phyloP scores from a whole-genome alignment of 2,888 invertebrate genomes.

The Euproctis similis region DNA sequence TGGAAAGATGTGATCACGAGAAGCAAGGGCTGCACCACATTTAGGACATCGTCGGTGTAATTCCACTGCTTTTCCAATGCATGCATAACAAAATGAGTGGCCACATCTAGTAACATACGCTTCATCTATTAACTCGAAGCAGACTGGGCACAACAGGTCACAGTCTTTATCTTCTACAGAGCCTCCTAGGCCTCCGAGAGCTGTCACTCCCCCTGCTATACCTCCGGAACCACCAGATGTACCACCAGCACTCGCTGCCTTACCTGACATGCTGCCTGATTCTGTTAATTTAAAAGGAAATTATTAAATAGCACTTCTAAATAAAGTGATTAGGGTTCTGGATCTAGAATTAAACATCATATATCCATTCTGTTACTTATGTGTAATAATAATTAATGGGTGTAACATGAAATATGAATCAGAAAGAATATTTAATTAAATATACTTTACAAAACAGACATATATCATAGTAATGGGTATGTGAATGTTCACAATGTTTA shows the following conservation, averaged over 20 bases:
- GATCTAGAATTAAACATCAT: too few species aligned
- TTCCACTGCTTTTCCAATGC: constrained; percentile 91
- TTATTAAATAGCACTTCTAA: too few species aligned
- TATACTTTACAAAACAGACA: too few species aligned
- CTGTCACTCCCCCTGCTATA: constrained; percentile 40
- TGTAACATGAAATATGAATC: too few species aligned
- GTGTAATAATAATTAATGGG: too few species aligned
- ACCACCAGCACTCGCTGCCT: constrained; percentile 62
- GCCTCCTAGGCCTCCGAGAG: constrained; percentile 78
- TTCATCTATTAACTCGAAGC: constrained; percentile 91
- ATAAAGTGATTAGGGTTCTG: too few species aligned
- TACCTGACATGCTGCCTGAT: constrained; percentile 6
- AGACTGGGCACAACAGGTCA: constrained; percentile 83
- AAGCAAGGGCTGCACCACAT: constrained; percentile 83
- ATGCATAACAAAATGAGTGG: constrained; percentile 92
- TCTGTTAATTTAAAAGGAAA: too few species aligned
- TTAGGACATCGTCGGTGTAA: constrained; percentile 84
- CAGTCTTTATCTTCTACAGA: constrained; percentile 81
- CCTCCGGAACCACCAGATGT: constrained; percentile 27
- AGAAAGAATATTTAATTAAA: too few species aligned
- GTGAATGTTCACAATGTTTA: too few species aligned
- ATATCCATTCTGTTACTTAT: too few species aligned
- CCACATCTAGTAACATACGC: constrained; percentile 95
- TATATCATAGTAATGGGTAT: too few species aligned
- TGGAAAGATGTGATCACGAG: constrained; percentile 85